Percentiles rank a stretch among this genome's conserved stretches.
These are phyloP conservation scores for Pseudomyrmex pallidus DNA, from an alignment of 1,140 invertebrate genomes.

Conservation along the genomic window DNA sequence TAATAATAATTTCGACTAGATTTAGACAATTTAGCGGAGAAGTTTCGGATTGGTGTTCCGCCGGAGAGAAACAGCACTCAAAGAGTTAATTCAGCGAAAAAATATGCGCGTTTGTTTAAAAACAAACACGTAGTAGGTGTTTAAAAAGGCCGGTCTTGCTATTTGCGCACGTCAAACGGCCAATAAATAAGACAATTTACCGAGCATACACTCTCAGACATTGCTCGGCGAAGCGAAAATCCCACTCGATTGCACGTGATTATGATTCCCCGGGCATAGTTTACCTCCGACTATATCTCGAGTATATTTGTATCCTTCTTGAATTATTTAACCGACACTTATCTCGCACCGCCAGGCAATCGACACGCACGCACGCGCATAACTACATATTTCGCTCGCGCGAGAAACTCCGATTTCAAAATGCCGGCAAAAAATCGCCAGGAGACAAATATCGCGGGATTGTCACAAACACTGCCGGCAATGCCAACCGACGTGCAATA, in stretches of 20 bases:
- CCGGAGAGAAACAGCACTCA: too few species aligned
- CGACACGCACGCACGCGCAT: slow-evolving; percentile 24
- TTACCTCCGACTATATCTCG: slow-evolving; percentile 26
- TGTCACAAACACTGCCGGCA: not conserved
- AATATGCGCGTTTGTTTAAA: slow-evolving; percentile 27
- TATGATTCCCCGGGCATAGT: slow-evolving; percentile 39
- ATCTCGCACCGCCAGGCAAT: not conserved
- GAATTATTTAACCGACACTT: slow-evolving; percentile 56
- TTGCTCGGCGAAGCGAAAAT: slow-evolving; percentile 50
- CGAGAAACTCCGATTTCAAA: slow-evolving; percentile 40
- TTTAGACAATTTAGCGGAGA: too few species aligned
- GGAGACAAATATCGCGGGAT: not conserved
- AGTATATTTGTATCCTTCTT: slow-evolving; percentile 57
- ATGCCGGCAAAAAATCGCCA: not conserved
- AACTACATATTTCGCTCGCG: slow-evolving; percentile 14
- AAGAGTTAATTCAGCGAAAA: too few species aligned
- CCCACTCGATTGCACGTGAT: slow-evolving; percentile 41
- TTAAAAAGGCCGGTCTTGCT: slow-evolving; percentile 48
- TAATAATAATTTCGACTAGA: too few species aligned
- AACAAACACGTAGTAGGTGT: slow-evolving; percentile 26
- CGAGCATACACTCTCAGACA: slow-evolving; percentile 37
- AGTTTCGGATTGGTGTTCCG: too few species aligned
- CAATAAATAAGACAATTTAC: slow-evolving; percentile 58
- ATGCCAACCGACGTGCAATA: not conserved
- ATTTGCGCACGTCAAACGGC: slow-evolving; percentile 25